Percentiles rank a stretch among this genome's conserved stretches.
Conservation (phyloP, 2,113 vertebrate genomes). For the Parus major region DNA sequence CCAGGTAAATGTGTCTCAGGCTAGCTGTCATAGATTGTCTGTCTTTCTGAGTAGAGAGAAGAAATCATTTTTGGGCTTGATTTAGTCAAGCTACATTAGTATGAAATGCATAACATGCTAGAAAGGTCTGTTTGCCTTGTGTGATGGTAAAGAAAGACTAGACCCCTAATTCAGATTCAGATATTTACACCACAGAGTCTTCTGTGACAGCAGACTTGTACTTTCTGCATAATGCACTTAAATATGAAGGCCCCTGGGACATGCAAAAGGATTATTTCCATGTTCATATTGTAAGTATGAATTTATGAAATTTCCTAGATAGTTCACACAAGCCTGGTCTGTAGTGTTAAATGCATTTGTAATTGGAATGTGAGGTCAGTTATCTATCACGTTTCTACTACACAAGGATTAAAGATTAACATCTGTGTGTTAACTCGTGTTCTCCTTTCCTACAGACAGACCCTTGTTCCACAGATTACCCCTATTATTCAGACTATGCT, state of each 20-base stretch:
- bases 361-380: background rate
- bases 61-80: background rate
- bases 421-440: background rate
- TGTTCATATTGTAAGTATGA: background rate
- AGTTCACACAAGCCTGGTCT: background rate
- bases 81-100: background rate
- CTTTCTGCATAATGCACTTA: background rate
- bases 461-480: background rate
- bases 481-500: background rate
- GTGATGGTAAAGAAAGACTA: background rate
- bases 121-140: background rate
- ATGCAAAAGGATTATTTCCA: background rate
- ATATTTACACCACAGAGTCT: background rate
- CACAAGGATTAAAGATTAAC: background rate
- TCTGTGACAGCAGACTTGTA: background rate
- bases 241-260: background rate
- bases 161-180: background rate
- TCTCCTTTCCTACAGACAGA: conserved; percentile 39
- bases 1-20: background rate
- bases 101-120: background rate
- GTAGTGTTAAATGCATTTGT: background rate
- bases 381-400: background rate
- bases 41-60: background rate
- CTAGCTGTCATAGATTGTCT: background rate
- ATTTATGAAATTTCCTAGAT: background rate